phyloP scores from a whole-genome alignment of 2,888 invertebrate species.

The Xestia ashworthii region DNA sequence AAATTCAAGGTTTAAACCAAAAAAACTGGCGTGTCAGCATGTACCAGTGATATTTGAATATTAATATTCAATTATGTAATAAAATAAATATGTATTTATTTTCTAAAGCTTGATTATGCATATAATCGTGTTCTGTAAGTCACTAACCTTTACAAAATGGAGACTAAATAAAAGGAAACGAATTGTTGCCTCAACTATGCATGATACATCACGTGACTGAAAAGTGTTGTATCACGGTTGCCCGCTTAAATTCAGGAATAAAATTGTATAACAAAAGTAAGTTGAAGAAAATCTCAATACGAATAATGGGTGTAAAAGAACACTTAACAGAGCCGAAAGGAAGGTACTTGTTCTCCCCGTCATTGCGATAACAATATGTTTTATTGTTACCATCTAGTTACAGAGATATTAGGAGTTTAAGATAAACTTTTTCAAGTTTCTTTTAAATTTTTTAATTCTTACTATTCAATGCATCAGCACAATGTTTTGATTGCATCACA shows the following conservation, averaged over 20 bases:
- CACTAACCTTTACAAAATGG: conserved; percentile 46
- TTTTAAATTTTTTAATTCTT: too few species aligned
- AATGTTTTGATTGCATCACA: too few species aligned
- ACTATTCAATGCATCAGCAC: too few species aligned
- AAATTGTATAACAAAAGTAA: not conserved
- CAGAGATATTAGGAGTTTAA: too few species aligned
- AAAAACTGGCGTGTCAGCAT: conserved; percentile 40
- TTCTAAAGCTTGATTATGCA: conserved; percentile 34
- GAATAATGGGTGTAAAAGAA: too few species aligned
- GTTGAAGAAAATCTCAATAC: not conserved
- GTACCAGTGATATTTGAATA: conserved; percentile 33
- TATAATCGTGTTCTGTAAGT: conserved; percentile 41
- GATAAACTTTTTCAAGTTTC: too few species aligned
- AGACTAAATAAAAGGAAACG: conserved; percentile 21
- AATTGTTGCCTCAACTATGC: conserved; percentile 13
- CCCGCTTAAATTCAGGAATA: not conserved
- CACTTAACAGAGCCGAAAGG: too few species aligned
- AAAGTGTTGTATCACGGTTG: not conserved
- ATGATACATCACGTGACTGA: conserved; percentile 31
- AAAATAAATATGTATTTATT: not conserved
- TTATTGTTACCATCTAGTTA: too few species aligned
- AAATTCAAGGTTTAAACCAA: conserved; percentile 35
- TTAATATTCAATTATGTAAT: conserved; percentile 13
- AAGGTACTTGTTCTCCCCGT: too few species aligned
- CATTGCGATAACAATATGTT: too few species aligned